phyloP scores from a whole-genome alignment of 1,140 invertebrate genomes.

The Diorhabda elongata region DNA sequence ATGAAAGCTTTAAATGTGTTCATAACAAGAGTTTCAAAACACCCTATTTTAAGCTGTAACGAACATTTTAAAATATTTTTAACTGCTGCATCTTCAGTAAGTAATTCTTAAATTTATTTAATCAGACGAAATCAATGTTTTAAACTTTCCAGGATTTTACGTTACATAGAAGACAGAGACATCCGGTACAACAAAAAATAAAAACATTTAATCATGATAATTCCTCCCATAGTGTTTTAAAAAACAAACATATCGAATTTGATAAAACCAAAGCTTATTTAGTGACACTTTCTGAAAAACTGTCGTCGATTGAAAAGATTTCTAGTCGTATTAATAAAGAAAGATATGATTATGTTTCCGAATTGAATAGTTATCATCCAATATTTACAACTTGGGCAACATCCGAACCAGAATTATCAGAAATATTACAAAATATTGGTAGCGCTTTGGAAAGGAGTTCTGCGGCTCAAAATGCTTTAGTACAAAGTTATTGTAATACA shows the following conservation, averaged over 20 bases:
- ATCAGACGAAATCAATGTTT: not conserved
- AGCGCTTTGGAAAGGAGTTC: conserved; percentile 52
- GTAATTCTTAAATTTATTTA: conserved; percentile 26
- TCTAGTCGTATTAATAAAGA: conserved; percentile 66
- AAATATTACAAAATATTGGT: conserved; percentile 49
- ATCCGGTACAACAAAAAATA: conserved; percentile 57
- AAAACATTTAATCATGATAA: conserved; percentile 40
- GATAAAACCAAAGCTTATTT: conserved; percentile 63
- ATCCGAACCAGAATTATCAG: conserved; percentile 52
- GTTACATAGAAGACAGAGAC: conserved; percentile 58
- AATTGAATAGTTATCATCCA: conserved; percentile 56
- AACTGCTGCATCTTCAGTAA: conserved; percentile 62
- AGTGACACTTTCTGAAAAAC: conserved; percentile 59
- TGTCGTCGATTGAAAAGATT: conserved; percentile 62
- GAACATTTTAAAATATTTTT: conserved; percentile 65
- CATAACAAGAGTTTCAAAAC: conserved; percentile 53
- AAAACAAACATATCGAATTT: conserved; percentile 62
- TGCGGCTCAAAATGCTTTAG: conserved; percentile 52
- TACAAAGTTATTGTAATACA: conserved; percentile 46
- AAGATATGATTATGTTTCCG: conserved; percentile 55
- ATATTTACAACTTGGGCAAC: conserved; percentile 55
- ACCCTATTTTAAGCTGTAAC: conserved; percentile 70
- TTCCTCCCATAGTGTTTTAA: conserved; percentile 36
- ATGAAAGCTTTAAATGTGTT: conserved; percentile 70
- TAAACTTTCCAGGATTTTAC: conserved; percentile 58